phyloP scores from a whole-genome alignment of 2,888 invertebrate species.

The Diabrotica balteata region DNA sequence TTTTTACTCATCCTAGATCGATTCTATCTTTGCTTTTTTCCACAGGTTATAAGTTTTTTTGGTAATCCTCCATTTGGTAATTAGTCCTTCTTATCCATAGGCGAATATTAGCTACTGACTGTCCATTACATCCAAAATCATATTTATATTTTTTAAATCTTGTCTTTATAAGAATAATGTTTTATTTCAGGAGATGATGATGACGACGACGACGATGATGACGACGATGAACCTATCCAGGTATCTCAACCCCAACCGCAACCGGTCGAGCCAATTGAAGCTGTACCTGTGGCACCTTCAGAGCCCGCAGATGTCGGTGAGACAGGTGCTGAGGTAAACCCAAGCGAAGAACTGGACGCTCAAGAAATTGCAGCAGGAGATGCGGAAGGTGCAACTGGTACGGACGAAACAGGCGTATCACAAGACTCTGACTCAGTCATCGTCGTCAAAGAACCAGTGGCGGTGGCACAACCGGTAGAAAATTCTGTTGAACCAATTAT shows the following conservation, averaged over 20 bases:
- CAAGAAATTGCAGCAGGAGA: conserved; percentile 59
- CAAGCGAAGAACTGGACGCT: conserved; percentile 52
- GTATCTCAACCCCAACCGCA: conserved; percentile 65
- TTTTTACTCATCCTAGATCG: too few species aligned
- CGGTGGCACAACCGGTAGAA: conserved; percentile 44
- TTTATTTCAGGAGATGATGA: conserved; percentile 47
- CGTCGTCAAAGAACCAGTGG: conserved; percentile 54
- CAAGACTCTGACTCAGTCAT: conserved; percentile 43
- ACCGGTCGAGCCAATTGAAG: conserved; percentile 27
- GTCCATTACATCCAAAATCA: too few species aligned
- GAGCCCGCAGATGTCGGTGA: conserved; percentile 53
- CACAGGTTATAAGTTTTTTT: too few species aligned
- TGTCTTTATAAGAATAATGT: background rate
- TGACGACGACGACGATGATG: conserved; percentile 46
- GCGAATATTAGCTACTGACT: too few species aligned
- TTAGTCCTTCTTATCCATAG: too few species aligned
- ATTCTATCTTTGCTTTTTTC: too few species aligned
- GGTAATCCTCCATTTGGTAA: too few species aligned
- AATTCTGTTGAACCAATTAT: conserved; percentile 52
- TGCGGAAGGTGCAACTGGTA: conserved; percentile 37
- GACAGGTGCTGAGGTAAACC: conserved; percentile 51
- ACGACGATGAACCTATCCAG: conserved; percentile 61
- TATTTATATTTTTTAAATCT: too few species aligned
- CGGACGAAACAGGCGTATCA: conserved; percentile 36
- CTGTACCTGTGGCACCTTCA: conserved; percentile 29